phyloP scores from a whole-genome alignment of 2,113 vertebrate genomes.

The Erythrolamprus reginae region DNA sequence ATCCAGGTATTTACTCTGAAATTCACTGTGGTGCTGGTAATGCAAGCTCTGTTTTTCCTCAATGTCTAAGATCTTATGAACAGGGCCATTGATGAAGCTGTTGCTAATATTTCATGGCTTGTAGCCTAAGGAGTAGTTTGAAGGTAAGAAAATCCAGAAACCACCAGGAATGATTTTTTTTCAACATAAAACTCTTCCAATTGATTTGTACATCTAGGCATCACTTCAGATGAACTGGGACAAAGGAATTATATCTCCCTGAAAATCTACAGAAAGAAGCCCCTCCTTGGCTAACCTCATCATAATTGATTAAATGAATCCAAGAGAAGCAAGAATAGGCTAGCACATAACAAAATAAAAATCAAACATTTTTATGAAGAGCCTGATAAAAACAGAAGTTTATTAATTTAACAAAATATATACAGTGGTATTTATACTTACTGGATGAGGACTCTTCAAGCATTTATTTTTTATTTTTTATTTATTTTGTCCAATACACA shows the following conservation, averaged over 20 bases:
- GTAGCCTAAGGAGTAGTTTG: not conserved
- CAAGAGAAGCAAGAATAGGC: not conserved
- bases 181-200: not conserved
- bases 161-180: not conserved
- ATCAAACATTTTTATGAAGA: not conserved
- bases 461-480: no score
- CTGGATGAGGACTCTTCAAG: not conserved
- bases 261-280: not conserved
- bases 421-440: not conserved
- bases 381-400: not conserved
- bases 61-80: not conserved
- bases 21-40: not conserved
- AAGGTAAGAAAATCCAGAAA: not conserved
- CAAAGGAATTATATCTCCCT: not conserved
- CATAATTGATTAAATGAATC: not conserved
- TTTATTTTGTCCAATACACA: no score
- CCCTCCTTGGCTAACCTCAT: constrained; percentile 9
- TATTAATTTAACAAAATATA: not conserved
- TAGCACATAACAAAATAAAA: not conserved
- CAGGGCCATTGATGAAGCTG: not conserved
- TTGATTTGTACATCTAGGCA: not conserved
- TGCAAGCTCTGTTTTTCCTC: not conserved
- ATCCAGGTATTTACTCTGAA: not conserved
- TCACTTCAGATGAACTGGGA: not conserved
- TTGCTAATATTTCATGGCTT: not conserved